A percentile compares a stretch with the other conserved stretches of the same genome.
Conservation (phyloP, 1,140 invertebrate genomes). For the Euwallacea fornicatus region DNA sequence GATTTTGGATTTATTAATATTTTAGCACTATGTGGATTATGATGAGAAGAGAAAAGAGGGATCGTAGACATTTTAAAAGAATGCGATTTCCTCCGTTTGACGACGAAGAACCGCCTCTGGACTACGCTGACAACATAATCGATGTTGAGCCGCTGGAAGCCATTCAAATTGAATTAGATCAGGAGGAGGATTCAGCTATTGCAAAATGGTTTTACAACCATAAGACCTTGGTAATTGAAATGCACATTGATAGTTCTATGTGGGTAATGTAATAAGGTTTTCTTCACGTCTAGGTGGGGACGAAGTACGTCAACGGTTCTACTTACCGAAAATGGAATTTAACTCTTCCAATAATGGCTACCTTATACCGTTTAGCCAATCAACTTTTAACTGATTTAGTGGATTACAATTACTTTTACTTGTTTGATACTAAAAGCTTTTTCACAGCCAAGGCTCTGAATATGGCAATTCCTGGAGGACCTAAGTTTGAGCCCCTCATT, state of each 20-base stretch:
- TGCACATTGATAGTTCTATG: neutral
- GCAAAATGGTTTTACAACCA: constrained; percentile 98
- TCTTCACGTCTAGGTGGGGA: constrained; percentile 58
- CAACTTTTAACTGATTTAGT: constrained; percentile 98
- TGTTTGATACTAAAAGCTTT: constrained; percentile 99
- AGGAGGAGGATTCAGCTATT: constrained; percentile 92
- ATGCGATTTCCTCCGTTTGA: constrained; percentile 99
- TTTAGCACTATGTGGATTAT: constrained; percentile 99
- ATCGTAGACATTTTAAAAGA: constrained; percentile 97
- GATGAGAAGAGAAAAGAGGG: constrained; percentile 98
- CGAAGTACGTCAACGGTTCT: constrained; percentile 93
- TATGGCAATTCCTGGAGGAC: constrained; percentile 99
- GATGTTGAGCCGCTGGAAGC: constrained; percentile 99
- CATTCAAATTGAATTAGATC: constrained; percentile 97
- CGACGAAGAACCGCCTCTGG: constrained; percentile 98
- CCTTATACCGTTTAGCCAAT: constrained; percentile 95
- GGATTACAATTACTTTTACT: constrained; percentile 98
- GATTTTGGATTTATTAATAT: neutral
- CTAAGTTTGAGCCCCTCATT: constrained; percentile 98
- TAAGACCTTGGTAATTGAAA: constrained; percentile 78
- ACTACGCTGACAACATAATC: constrained; percentile 98
- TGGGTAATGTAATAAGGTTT: neutral
- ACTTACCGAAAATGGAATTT: constrained; percentile 97
- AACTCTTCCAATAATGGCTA: constrained; percentile 94
- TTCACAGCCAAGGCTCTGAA: constrained; percentile 99